Evolutionary conservation across 2,888 invertebrate genomes (phyloP).

Genomic region (Calameuta idolon): DNA sequence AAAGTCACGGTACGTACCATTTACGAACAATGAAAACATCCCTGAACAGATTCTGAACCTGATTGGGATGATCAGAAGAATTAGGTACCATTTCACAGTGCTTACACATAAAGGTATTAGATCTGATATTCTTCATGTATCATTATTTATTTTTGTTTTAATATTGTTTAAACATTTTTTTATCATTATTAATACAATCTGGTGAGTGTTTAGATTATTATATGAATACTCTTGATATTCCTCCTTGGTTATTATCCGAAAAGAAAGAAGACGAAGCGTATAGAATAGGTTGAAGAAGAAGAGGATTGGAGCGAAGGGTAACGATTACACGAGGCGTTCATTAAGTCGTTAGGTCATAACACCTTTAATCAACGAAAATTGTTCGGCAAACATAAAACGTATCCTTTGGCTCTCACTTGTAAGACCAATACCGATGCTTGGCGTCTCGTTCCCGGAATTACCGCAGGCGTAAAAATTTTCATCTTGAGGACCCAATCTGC

Average conservation of each 20-base stretch:
- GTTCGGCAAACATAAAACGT: slow-evolving; percentile 34
- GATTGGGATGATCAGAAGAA: neutral
- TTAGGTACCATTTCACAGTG: neutral
- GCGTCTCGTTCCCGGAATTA: neutral
- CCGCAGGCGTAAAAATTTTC: neutral
- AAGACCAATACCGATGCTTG: neutral
- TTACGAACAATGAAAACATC: neutral
- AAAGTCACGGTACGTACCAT: neutral
- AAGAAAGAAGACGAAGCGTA: neutral
- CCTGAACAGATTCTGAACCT: neutral
- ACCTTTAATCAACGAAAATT: slow-evolving; percentile 34
- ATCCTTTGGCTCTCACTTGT: neutral
- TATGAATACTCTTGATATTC: neutral
- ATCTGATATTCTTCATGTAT: neutral
- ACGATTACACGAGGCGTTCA: slow-evolving; percentile 23
- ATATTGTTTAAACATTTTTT: neutral
- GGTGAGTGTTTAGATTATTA: neutral
- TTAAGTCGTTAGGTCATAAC: slow-evolving; percentile 36
- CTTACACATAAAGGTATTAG: neutral
- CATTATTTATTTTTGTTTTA: neutral
- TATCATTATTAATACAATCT: neutral
- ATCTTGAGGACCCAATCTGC: neutral
- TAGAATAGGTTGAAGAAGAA: neutral
- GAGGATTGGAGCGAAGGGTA: neutral
- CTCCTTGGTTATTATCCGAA: neutral